Evolutionary conservation across 2,797 vertebrate species (phyloP).

Genomic region (Acridotheres tristis): DNA sequence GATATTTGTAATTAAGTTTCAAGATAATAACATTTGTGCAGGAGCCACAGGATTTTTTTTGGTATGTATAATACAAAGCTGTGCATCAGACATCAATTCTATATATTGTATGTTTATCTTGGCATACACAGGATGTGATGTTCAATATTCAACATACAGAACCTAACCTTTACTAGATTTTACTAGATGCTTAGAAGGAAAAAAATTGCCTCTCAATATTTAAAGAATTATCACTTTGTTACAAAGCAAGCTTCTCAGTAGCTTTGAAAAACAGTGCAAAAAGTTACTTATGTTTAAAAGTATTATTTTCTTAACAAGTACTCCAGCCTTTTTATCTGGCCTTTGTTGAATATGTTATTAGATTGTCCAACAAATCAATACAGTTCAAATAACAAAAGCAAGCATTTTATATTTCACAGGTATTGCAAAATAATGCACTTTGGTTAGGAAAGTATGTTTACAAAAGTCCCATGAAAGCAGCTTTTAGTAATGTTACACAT

Average conservation of each 20-base stretch:
- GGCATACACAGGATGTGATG: background rate
- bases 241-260: background rate
- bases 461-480: background rate
- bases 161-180: background rate
- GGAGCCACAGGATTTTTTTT: constrained; percentile 74
- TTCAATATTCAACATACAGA: background rate
- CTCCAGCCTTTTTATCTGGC: background rate
- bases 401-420: background rate
- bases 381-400: constrained; percentile 19
- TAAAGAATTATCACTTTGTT: background rate
- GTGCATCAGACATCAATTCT: background rate
- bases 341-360: background rate
- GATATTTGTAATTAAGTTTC: constrained; percentile 75
- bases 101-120: background rate
- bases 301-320: background rate
- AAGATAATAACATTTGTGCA: constrained; percentile 64
- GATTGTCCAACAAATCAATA: background rate
- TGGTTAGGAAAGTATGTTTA: background rate
- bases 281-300: background rate
- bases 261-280: background rate
- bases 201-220: background rate
- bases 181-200: background rate
- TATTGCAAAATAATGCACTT: constrained; percentile 9
- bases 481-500: background rate
- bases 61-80: constrained; percentile 11